Evolutionary conservation across 2,113 vertebrate species (phyloP), one percentile per base, ranked within the genome.

Genomic region (Casuarius casuarius): DNA sequence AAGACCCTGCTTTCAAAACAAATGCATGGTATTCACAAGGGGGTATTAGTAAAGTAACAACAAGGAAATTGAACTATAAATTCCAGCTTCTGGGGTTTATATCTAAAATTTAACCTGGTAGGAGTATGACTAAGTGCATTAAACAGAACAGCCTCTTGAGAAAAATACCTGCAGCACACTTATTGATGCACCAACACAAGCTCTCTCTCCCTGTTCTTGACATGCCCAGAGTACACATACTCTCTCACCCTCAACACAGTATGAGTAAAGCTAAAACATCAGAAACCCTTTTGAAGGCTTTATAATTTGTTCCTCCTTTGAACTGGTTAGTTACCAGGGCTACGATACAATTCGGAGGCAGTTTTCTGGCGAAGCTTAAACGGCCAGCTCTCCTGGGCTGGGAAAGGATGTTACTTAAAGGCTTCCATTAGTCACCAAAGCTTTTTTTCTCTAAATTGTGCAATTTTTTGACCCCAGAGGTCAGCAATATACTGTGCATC

Each of bases 381-480:
- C 5, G 12, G 48, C 25, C 58, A 7, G 19, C 56, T 91, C 70
- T 87, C 80, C 48, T 28, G 33, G 79, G 31, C 76, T 84, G 73
- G 35, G 73, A 93, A 84, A 96, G 73, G 80, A 94, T 84, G 70
- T 94, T 82, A 61, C 49, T 7, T 12, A 38, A 95, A 95, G 61
- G 33, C 12, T 42, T 91, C 40, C 67, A 85, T 94, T 95, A 96
- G 87, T 94, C 92, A 95, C 70, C 65, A 68, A 87, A 82, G 84
- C 11, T 4, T 92, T 93, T 96, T 90, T 88, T 56, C 86, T 78
- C 61, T 68, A 82, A 78, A 68, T n/a, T 31, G 56, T 72, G 62
- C n/a, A 89, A 89, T 33, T 10, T 93, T 91, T 93, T 92, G 62
- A 93, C 86, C 92, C 72, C 67, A 49, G 38, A 93, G 84, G 84